Percentiles rank a stretch among this genome's conserved stretches.
Conservation (phyloP, 2,888 invertebrate species). For the Thereva nobilitata region DNA sequence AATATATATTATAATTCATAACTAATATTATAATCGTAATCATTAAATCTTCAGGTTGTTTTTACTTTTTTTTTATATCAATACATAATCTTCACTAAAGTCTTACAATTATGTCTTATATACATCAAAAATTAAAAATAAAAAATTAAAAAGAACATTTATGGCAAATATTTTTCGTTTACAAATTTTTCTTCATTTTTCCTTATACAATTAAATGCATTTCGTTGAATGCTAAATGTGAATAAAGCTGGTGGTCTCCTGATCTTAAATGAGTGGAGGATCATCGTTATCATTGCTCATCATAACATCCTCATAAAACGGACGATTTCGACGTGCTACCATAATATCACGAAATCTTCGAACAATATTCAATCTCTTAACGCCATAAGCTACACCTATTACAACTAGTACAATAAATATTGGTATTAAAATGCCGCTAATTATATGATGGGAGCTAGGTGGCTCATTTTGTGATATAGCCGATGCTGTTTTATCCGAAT, state of each 20-base stretch:
- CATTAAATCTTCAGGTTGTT: conserved; percentile 4
- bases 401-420: conserved; percentile 45
- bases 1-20: conserved; percentile 12
- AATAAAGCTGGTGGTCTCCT: conserved; percentile 8
- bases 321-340: conserved; percentile 45
- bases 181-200: conserved; percentile 3
- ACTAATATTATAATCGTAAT: conserved; percentile 15
- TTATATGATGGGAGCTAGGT: conserved; percentile 45
- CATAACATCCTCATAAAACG: conserved; percentile 48
- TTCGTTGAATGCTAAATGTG: background rate
- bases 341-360: conserved; percentile 44
- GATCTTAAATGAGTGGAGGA: conserved; percentile 47
- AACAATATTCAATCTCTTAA: conserved; percentile 45
- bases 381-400: conserved; percentile 43
- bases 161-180: conserved; percentile 29
- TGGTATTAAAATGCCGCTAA: conserved; percentile 47
- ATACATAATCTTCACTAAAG: too few species aligned
- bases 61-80: conserved; percentile 6
- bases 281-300: conserved; percentile 48
- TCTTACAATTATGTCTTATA: background rate
- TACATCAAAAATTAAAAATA: conserved; percentile 19
- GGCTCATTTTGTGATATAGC: conserved; percentile 36
- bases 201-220: background rate
- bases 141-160: conserved; percentile 5
- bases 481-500: conserved; percentile 31